Base-by-base conservation (phyloP, 2,888 invertebrate species). In the Sinhomidia bicolor region DNA sequence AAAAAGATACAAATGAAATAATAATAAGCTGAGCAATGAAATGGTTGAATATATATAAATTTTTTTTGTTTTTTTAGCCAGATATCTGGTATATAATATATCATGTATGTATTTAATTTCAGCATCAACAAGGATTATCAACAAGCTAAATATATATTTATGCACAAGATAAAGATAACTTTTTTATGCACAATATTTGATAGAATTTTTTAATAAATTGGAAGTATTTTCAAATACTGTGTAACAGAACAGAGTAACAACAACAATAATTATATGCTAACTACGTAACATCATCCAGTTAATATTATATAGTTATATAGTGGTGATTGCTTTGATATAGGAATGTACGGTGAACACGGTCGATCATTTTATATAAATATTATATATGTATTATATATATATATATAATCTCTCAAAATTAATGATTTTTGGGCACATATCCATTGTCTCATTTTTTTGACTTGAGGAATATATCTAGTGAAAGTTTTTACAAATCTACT, bases 21-120 rank as follows among this genome's bases (percentile, higher is more conserved):
- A n/a, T n/a, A 47, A 12, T 71, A 71, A 83, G 23, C 82, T 83
- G 82, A 47, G 71, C 82, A 83, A 83, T 54, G 54, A 54, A 57
- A 54, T 5, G 47, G n/a, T n/a, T n/a, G 62, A 51, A 80, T 20
- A 17, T 23, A 12, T 47, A 47, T 6, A 12, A 47, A 12, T 47
- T 26, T 60, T 60, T 26, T 9, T 26, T 26, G 60, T 23, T 26
- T 6, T 62, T 62, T 51, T 14, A 23, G 65, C 81, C 81, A 47
- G 29, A n/a, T 65, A 26, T 65, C 47, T 65, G n/a, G n/a, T n/a
- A n/a, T n/a, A n/a, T n/a, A n/a, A n/a, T n/a, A n/a, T n/a, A n/a
- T n/a, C n/a, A n/a, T 2, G 26, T 32, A 62, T 62, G 44, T 81
- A 26, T 76, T 81, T 81, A 81, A 81, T 81, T 51, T 62, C 57